Base-by-base conservation (phyloP, 2,797 vertebrate species). In the Sebastes alutus region DNA sequence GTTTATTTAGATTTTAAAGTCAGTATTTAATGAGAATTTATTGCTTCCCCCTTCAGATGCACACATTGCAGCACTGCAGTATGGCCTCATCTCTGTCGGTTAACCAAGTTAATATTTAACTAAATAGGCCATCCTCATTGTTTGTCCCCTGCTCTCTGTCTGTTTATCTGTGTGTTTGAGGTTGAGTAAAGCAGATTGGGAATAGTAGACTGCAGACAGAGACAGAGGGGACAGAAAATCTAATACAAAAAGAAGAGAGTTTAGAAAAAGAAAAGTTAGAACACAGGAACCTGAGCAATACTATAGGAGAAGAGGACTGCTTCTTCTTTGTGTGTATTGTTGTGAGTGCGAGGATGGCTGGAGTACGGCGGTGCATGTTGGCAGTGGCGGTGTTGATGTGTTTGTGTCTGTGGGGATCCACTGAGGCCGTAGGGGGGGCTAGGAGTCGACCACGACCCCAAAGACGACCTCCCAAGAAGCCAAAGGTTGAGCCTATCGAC, bases 341-440 rank as follows among this genome's bases (percentile, higher is more conserved):
- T 33, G 9, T 63, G 2, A 52, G 75, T 16, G 59, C 4, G 11
- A 71, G 20, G 49, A 95, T 94, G 94, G 72, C 80, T 56, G 80
- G 81, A 77, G 49, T 71, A 3, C 74, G 79, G 89, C 59, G 23
- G 2, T 84, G 58, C 29, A 27, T 69, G 56, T 10, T 93, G 30
- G 65, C 18, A 2, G 59, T 76, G 60, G 30, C 74, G 23, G 55
- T 76, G 16, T 16, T 94, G 69, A 73, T 89, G 55, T 87, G 80
- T 42, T 18, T 91, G 63, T 89, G 86, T 81, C 66, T 93, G 60
- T 92, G 87, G 91, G 84, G 46, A 18, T 60, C 60, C n/a, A 58
- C 84, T 18, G 92, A 93, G 32, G 87, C 89, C 18, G 80, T 88
- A 2, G 91, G 92, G 60, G 93, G 91, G 30, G 93, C 93, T 12